A percentile compares a stretch with the other conserved stretches of the same genome.
Evolutionary conservation across 2,888 invertebrate species (phyloP).

Genomic region (Pristionchus mayeri): DNA sequence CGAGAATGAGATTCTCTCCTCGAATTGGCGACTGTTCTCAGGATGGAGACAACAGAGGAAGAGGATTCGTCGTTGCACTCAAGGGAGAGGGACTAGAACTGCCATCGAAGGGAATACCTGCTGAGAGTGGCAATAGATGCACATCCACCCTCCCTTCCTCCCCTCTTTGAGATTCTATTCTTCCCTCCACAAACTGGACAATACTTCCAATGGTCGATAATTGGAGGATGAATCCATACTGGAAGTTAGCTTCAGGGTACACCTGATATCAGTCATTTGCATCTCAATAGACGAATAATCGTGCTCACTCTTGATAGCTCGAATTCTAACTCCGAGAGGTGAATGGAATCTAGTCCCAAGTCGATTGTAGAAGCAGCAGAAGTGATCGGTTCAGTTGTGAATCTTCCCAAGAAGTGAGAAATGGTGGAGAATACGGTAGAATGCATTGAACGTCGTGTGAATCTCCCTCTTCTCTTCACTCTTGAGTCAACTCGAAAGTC

Average conservation of each 20-base stretch:
- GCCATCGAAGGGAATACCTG: neutral
- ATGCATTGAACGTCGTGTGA: no score
- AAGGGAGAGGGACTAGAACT: neutral
- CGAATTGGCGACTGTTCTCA: neutral
- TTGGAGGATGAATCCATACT: constrained; percentile 4
- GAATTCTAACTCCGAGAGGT: constrained; percentile 21
- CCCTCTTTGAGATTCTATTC: neutral
- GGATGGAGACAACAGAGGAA: constrained; percentile 36
- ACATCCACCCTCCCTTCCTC: neutral
- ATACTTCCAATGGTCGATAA: neutral
- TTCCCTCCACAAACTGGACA: neutral
- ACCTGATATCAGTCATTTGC: neutral
- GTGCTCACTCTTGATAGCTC: neutral
- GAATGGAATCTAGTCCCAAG: constrained; percentile 33
- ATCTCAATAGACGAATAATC: neutral
- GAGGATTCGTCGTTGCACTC: constrained; percentile 8
- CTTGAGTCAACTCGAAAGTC: no score
- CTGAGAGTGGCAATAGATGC: neutral
- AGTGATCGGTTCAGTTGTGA: neutral
- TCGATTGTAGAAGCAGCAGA: neutral
- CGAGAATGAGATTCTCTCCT: neutral
- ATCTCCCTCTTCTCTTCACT: no score
- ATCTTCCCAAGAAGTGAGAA: neutral
- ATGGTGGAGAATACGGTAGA: constrained; percentile 7
- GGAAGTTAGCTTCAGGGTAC: neutral